A percentile compares a stretch with the other conserved stretches of the same genome.
Conservation (phyloP, 2,888 invertebrate species). For the Saturnia pavonia region DNA sequence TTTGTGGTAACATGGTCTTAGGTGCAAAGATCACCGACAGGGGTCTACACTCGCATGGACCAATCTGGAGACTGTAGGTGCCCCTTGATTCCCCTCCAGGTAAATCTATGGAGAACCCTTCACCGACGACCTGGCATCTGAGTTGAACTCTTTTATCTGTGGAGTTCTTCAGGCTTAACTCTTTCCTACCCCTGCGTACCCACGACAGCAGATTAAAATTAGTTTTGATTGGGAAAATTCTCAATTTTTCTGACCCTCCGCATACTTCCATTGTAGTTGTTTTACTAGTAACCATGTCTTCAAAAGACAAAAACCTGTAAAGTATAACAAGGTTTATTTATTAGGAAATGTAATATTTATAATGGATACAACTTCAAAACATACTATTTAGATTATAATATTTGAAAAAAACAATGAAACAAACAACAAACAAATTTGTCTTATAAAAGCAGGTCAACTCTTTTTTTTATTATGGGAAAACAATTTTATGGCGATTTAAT, state of each 20-base stretch:
- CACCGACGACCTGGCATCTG: conserved; percentile 63
- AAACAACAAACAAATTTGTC: too few relatives aligned
- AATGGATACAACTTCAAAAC: too few relatives aligned
- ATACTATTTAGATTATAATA: too few relatives aligned
- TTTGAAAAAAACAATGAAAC: too few relatives aligned
- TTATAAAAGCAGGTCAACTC: too few relatives aligned
- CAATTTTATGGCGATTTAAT: too few relatives aligned
- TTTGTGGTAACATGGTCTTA: conserved; percentile 46
- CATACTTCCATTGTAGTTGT: conserved; percentile 51
- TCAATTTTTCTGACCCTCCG: conserved; percentile 56
- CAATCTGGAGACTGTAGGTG: conserved; percentile 56
- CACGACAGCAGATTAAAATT: conserved; percentile 61
- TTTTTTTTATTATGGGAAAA: too few relatives aligned
- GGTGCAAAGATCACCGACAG: conserved; percentile 63
- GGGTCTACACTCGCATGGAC: conserved; percentile 58
- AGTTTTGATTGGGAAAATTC: conserved; percentile 66
- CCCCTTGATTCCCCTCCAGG: conserved; percentile 59
- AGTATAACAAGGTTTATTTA: conserved; percentile 1
- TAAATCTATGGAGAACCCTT: conserved; percentile 66
- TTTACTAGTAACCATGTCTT: conserved; percentile 53
- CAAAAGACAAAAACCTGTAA: conserved; percentile 61
- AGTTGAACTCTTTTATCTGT: conserved; percentile 61
- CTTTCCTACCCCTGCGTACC: conserved; percentile 64
- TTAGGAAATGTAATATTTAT: background rate
- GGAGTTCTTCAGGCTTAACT: conserved; percentile 66